phyloP scores from a whole-genome alignment of 2,113 vertebrate species.

The Nestor notabilis region DNA sequence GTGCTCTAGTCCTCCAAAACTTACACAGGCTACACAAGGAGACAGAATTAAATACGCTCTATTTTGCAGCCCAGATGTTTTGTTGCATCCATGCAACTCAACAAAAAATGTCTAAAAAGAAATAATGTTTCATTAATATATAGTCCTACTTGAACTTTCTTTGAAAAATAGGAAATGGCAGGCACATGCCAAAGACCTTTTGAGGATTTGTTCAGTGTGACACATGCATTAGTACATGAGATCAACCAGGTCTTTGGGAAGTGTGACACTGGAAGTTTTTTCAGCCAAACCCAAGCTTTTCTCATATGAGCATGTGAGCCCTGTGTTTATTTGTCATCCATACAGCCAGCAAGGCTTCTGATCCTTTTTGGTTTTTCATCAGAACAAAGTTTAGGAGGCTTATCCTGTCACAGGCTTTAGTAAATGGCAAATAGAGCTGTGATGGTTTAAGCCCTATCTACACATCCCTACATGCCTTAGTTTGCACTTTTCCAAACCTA shows the following conservation, averaged over 20 bases:
- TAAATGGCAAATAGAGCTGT: background rate
- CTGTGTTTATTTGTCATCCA: background rate
- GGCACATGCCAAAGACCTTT: background rate
- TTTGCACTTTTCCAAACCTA: background rate
- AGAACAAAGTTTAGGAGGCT: background rate
- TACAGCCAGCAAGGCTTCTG: background rate
- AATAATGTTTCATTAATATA: accelerated
- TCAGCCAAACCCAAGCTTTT: background rate
- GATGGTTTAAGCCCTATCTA: background rate
- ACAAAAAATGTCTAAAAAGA: background rate
- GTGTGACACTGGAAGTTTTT: background rate
- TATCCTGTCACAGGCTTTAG: background rate
- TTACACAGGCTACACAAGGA: background rate
- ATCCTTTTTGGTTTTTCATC: background rate
- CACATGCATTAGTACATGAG: background rate
- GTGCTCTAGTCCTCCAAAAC: background rate
- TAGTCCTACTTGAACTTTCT: background rate
- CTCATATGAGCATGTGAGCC: background rate
- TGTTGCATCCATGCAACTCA: background rate
- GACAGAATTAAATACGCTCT: background rate
- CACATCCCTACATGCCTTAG: background rate
- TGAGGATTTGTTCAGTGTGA: background rate
- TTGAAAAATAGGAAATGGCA: background rate
- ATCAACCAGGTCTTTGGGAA: background rate
- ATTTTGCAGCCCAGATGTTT: background rate